Conservation (phyloP, 2,888 invertebrate species). For the Brachyptera putata region DNA sequence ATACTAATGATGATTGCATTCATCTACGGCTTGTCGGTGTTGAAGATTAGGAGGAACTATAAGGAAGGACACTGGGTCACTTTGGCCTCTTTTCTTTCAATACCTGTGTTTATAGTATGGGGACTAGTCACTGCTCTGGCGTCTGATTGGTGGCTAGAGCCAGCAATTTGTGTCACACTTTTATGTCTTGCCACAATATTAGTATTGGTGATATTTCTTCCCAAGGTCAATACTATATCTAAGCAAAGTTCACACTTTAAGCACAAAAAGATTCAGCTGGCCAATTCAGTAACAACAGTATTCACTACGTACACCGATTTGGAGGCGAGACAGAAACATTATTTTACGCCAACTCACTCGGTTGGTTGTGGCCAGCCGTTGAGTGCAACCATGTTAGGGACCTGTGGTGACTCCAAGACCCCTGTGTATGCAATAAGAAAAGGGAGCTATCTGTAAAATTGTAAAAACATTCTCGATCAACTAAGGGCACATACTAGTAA, state of each 20-base stretch:
- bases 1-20: conserved; percentile 38
- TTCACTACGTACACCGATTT: conserved; percentile 39
- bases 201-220: conserved; percentile 40
- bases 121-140: conserved; percentile 35
- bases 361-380: too few relatives aligned
- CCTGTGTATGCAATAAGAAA: too few relatives aligned
- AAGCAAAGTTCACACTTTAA: conserved; percentile 38
- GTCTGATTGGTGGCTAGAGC: conserved; percentile 38
- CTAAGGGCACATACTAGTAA: too few relatives aligned
- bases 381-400: too few relatives aligned
- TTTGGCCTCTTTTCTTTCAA: conserved; percentile 37
- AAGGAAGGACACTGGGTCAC: conserved; percentile 41
- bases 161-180: conserved; percentile 39
- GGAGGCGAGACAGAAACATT: conserved; percentile 22
- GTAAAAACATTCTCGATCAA: too few relatives aligned
- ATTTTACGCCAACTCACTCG: too few relatives aligned
- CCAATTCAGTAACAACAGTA: conserved; percentile 39
- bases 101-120: conserved; percentile 39
- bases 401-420: too few relatives aligned
- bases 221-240: conserved; percentile 41
- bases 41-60: conserved; percentile 41
- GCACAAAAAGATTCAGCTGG: conserved; percentile 38
- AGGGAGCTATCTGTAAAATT: too few relatives aligned
- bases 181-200: conserved; percentile 39
- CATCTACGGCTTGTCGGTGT: conserved; percentile 40